These are phyloP conservation scores for Patagioenas fasciata DNA, from an alignment of 2,113 vertebrate species.

Conservation along the genomic window DNA sequence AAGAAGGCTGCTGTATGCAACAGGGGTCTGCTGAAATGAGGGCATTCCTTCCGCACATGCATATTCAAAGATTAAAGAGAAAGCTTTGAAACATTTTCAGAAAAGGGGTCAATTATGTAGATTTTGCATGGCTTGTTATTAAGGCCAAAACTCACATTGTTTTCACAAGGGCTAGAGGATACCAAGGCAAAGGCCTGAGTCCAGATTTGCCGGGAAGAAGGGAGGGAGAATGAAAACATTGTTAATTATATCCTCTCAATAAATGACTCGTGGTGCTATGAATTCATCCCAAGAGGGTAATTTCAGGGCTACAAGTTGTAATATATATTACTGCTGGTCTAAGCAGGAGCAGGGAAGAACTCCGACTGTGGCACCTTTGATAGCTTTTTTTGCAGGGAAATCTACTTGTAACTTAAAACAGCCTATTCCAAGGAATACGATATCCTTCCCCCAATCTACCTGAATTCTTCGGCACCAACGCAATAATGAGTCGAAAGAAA, in stretches of 20 bases:
- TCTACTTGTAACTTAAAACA: neutral
- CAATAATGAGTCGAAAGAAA: neutral
- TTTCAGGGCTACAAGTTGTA: constrained; percentile 31
- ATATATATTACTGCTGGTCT: constrained; percentile 15
- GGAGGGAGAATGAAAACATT: constrained; percentile 35
- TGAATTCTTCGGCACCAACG: neutral
- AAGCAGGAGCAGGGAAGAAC: constrained; percentile 9
- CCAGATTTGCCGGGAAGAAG: neutral
- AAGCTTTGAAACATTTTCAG: constrained; percentile 57
- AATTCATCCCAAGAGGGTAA: constrained; percentile 28
- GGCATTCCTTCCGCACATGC: constrained; percentile 13
- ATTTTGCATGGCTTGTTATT: constrained; percentile 66
- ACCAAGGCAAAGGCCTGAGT: neutral
- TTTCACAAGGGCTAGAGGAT: constrained; percentile 39
- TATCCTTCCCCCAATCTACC: neutral
- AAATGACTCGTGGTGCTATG: neutral
- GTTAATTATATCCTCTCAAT: constrained; percentile 41
- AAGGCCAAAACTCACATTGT: constrained; percentile 47
- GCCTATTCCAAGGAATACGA: neutral
- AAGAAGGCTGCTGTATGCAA: constrained; percentile 18
- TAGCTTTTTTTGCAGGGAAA: neutral
- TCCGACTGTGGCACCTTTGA: neutral
- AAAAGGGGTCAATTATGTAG: constrained; percentile 71
- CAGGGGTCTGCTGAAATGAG: constrained; percentile 43
- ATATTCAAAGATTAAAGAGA: constrained; percentile 64